These are phyloP conservation scores for Philonicus albiceps DNA, from an alignment of 2,888 invertebrate genomes.

Conservation along the genomic window DNA sequence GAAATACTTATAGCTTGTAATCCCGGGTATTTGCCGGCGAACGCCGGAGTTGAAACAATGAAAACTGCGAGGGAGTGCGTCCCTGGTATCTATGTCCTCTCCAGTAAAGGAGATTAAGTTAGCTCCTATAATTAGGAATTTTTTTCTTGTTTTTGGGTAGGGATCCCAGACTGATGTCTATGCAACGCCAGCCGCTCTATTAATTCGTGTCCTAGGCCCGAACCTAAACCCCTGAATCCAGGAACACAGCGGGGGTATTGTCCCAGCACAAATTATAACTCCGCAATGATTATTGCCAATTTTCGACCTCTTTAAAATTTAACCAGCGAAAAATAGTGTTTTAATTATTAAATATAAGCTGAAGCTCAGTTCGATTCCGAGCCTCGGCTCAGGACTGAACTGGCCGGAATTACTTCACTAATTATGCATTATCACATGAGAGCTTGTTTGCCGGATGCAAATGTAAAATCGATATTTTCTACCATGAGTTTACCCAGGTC, in stretches of 20 bases:
- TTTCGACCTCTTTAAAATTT: constrained; percentile 10
- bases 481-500: background rate
- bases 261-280: background rate
- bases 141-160: background rate
- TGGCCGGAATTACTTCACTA: background rate
- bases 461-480: background rate
- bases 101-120: constrained; percentile 37
- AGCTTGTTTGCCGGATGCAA: background rate
- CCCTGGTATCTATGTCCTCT: background rate
- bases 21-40: background rate
- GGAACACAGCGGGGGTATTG: background rate
- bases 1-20: constrained; percentile 21
- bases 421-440: constrained; percentile 16
- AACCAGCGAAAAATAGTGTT: constrained; percentile 8
- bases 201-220: background rate
- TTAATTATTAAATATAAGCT: constrained; percentile 18
- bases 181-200: constrained; percentile 3
- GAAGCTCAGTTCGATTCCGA: background rate
- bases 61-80: background rate
- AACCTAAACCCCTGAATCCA: no score
- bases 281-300: constrained; percentile 12
- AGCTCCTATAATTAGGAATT: constrained; percentile 44
- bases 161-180: constrained; percentile 32
- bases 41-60: constrained; percentile 9
- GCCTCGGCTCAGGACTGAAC: background rate